Conservation (phyloP, 2,113 vertebrate genomes). For the Ailuropoda melanoleuca region DNA sequence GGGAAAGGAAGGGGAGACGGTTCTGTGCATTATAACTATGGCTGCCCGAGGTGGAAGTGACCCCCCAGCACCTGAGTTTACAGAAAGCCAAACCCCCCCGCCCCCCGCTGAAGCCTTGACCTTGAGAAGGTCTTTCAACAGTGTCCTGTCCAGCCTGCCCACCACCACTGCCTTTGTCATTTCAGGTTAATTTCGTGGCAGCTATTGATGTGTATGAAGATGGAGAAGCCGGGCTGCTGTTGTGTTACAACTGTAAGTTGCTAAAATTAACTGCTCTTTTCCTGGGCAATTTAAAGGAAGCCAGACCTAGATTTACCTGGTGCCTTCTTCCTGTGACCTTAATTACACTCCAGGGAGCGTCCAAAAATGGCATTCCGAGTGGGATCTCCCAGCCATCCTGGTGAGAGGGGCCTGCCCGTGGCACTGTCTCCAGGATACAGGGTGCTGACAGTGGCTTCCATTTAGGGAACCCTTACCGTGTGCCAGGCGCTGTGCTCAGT, state of each 20-base stretch:
- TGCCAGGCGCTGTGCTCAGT: not conserved
- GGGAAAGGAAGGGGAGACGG: not conserved
- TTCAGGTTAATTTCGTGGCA: slow-evolving; percentile 97
- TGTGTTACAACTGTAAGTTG: slow-evolving; percentile 98
- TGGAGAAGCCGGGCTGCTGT: slow-evolving; percentile 96
- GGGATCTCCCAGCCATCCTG: not conserved
- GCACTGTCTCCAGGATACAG: not conserved
- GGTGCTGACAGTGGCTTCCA: not conserved
- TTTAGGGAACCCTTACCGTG: not conserved
- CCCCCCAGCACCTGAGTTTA: not conserved
- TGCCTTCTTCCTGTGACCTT: accelerated
- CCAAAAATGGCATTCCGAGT: not conserved
- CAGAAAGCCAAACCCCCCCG: not conserved
- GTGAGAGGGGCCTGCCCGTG: accelerated
- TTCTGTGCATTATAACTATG: not conserved
- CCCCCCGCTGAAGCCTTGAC: not conserved
- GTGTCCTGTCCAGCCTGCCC: slow-evolving; percentile 6
- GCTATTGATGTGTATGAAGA: slow-evolving; percentile 99
- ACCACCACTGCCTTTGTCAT: slow-evolving; percentile 76
- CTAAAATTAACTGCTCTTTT: not conserved
- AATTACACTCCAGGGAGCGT: not conserved
- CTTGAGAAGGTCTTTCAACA: not conserved
- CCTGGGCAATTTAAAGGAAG: not conserved
- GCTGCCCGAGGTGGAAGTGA: not conserved
- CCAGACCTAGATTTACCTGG: not conserved